These are phyloP conservation scores for Myotis daubentonii DNA, from an alignment of 2,797 vertebrate species.

Conservation along the genomic window DNA sequence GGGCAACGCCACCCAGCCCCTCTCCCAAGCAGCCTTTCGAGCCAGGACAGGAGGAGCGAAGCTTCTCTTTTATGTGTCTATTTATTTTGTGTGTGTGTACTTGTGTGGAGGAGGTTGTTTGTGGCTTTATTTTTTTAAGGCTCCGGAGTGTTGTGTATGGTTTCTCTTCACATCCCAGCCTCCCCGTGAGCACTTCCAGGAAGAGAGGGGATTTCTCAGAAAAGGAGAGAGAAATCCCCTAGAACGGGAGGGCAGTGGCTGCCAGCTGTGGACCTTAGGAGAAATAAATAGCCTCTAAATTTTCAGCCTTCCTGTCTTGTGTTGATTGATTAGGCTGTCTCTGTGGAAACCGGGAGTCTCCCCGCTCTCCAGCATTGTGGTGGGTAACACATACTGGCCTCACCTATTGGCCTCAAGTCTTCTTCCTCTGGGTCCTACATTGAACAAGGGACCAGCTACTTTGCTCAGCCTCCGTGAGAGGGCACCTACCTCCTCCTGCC, in stretches of 20 bases:
- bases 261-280: constrained; percentile 64
- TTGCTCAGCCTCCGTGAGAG: neutral
- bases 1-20: neutral
- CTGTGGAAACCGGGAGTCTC: neutral
- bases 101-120: constrained; percentile 66
- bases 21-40: neutral
- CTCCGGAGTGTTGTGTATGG: constrained; percentile 67
- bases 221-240: neutral
- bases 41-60: neutral
- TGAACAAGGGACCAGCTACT: neutral
- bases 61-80: constrained; percentile 64
- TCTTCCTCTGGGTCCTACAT: neutral
- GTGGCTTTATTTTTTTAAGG: constrained; percentile 82
- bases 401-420: neutral
- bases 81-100: constrained; percentile 74
- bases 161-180: constrained; percentile 53
- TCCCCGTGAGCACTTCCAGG: constrained; percentile 34
- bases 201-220: constrained; percentile 54
- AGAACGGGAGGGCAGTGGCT: constrained; percentile 45
- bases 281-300: constrained; percentile 80
- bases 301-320: constrained; percentile 69
- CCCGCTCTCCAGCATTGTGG: neutral
- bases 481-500: neutral
- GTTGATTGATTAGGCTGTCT: constrained; percentile 2
- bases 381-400: neutral